phyloP scores from a whole-genome alignment of 2,797 vertebrate genomes.

The Anguilla megastoma region DNA sequence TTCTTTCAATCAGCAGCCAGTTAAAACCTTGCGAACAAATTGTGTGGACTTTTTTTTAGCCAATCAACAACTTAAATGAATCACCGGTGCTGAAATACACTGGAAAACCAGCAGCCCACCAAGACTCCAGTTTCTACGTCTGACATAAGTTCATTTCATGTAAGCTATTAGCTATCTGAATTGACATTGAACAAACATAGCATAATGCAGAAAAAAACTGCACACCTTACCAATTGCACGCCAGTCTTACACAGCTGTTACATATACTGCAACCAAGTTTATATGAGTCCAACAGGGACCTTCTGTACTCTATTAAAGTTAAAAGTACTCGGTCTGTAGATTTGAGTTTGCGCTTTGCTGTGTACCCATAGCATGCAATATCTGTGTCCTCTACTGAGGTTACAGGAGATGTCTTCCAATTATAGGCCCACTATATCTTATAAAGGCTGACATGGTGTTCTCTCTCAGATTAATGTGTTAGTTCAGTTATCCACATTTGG shows the following conservation, averaged over 20 bases:
- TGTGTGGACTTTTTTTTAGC: no score
- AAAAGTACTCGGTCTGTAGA: not conserved
- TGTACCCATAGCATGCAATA: not conserved
- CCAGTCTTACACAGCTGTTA: not conserved
- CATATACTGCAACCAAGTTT: not conserved
- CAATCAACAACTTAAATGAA: no score
- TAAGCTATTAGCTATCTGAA: not conserved
- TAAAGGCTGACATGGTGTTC: not conserved
- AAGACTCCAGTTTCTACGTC: no score
- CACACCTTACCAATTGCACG: not conserved
- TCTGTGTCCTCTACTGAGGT: not conserved
- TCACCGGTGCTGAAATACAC: no score
- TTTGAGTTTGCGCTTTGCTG: not conserved
- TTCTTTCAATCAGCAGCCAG: no score
- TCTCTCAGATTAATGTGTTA: not conserved
- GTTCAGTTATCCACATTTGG: not conserved
- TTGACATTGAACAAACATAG: not conserved
- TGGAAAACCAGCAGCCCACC: no score
- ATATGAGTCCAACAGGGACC: conserved; percentile 1
- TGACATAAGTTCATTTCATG: not conserved
- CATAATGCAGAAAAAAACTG: not conserved
- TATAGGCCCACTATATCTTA: not conserved
- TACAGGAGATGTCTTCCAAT: not conserved
- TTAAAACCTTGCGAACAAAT: no score
- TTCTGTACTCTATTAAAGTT: not conserved